Percentiles rank a stretch among this genome's conserved stretches.
These are phyloP conservation scores for Caenorhabditis latens DNA, from an alignment of 1,140 invertebrate genomes.

Conservation along the genomic window DNA sequence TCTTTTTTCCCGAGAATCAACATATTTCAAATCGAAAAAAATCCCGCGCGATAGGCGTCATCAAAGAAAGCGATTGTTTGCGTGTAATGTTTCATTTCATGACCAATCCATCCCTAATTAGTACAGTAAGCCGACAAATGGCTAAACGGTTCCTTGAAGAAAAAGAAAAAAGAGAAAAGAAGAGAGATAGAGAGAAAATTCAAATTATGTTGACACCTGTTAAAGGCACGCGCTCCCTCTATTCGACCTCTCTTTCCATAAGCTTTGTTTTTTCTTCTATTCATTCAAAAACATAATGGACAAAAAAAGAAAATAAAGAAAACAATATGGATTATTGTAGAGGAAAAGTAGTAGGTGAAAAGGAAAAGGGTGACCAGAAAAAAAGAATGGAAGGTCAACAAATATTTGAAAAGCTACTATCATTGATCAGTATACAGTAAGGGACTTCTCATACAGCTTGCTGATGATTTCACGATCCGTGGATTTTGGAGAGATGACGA, in stretches of 20 bases:
- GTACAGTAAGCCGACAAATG: conserved; percentile 51
- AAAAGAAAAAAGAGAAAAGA: not conserved
- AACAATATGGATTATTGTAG: conserved; percentile 13
- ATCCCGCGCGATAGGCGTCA: not conserved
- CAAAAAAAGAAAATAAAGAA: not conserved
- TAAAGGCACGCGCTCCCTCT: not conserved
- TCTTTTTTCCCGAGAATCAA: not conserved
- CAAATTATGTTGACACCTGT: conserved; percentile 43
- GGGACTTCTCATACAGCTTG: conserved; percentile 73
- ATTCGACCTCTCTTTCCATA: not conserved
- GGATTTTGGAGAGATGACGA: conserved; percentile 70
- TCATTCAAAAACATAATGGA: not conserved
- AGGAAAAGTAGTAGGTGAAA: not conserved
- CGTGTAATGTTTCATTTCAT: conserved; percentile 29
- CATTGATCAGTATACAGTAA: conserved; percentile 69
- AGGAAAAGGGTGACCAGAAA: not conserved
- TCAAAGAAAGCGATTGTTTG: conserved; percentile 21
- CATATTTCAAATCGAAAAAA: conserved; percentile 10
- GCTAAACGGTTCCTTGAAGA: conserved; percentile 44
- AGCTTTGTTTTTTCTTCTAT: conserved; percentile 35
- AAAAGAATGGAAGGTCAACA: not conserved
- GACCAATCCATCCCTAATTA: conserved; percentile 38
- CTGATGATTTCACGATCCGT: conserved; percentile 71
- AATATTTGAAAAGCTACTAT: not conserved
- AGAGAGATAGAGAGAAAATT: not conserved